Evolutionary conservation across 2,888 invertebrate species (phyloP), one percentile per base, ranked within the genome.

Genomic region (Entomobrya multifasciata): DNA sequence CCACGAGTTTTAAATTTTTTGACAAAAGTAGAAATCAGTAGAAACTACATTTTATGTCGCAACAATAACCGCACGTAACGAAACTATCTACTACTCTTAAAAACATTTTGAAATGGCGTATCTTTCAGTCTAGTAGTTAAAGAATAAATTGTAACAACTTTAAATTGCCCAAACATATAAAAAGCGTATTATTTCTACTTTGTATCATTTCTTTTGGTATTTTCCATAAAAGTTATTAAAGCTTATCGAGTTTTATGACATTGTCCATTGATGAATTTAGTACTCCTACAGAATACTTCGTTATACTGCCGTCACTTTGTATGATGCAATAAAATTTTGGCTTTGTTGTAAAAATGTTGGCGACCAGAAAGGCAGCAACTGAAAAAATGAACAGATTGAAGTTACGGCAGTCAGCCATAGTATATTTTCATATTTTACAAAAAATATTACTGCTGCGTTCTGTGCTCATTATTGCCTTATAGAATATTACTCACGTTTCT

Each of bases 161-260:
- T 15, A 49, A 3, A 49, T 15, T 49, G 49, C n/a, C 41, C 30
- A 10, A 62, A 30, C 5, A 6, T 30, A 36, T 62, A 62, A 27
- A 62, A 62, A 30, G 36, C 65, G 11, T 65, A 41, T 65, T 41
- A 47, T 47, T 72, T 47, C 41, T 8, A 13, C n/a, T 72, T 70
- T 0, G 20, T n/a, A 72, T 72, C 47, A 72, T 72, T 47, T 47
- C 72, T 72, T 72, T 49, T 72, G 22, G 36, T 6, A 36, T 15
- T 76, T 76, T 55, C 30, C 55, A 76, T 47, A 76, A 76, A 76
- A 76, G n/a, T 36, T 76, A 76, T 55, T 76, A 74, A 76, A 55
- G 55, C 76, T 20, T 76, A 30, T 76, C 55, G 1, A 52, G 52
- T 76, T 76, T 76, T 76, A 76, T 76, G 76, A 55, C 13, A 27